Evolutionary conservation across 2,888 invertebrate species (phyloP).

Genomic region (Masnerella sp.): DNA sequence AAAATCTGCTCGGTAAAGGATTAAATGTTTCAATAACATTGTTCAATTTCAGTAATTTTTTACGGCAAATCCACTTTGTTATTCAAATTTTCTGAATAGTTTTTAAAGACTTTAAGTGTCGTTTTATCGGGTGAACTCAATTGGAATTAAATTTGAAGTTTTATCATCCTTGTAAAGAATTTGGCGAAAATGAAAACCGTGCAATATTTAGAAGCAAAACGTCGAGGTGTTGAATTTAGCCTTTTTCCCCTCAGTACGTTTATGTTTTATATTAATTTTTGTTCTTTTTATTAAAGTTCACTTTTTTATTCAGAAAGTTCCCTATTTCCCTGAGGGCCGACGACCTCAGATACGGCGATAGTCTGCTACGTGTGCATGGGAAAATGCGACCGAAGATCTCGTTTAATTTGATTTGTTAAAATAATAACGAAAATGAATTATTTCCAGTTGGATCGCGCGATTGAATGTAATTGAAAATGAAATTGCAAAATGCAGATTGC

Average conservation of each 20-base stretch:
- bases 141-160: constrained; percentile 33
- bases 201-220: constrained; percentile 14
- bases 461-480: constrained; percentile 33
- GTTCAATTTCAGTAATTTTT: too few species aligned
- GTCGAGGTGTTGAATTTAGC: constrained; percentile 13
- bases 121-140: constrained; percentile 19
- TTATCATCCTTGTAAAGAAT: too few species aligned
- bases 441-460: constrained; percentile 15
- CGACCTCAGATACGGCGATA: constrained; percentile 47
- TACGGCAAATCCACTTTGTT: too few species aligned
- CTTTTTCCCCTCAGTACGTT: constrained; percentile 9
- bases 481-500: constrained; percentile 25
- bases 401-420: constrained; percentile 60
- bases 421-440: constrained; percentile 39
- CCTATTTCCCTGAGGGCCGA: constrained; percentile 45
- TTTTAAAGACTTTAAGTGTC: background rate
- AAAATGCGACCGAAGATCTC: constrained; percentile 58
- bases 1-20: too few species aligned
- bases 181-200: constrained; percentile 3
- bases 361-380: constrained; percentile 57
- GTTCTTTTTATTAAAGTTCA: constrained; percentile 25
- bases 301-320: constrained; percentile 38
- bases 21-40: too few species aligned
- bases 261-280: constrained; percentile 10
- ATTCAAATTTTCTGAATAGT: background rate